A percentile compares a stretch with the other conserved stretches of the same genome.
phyloP scores from a whole-genome alignment of 2,888 invertebrate genomes.

The Cephus spinipes region DNA sequence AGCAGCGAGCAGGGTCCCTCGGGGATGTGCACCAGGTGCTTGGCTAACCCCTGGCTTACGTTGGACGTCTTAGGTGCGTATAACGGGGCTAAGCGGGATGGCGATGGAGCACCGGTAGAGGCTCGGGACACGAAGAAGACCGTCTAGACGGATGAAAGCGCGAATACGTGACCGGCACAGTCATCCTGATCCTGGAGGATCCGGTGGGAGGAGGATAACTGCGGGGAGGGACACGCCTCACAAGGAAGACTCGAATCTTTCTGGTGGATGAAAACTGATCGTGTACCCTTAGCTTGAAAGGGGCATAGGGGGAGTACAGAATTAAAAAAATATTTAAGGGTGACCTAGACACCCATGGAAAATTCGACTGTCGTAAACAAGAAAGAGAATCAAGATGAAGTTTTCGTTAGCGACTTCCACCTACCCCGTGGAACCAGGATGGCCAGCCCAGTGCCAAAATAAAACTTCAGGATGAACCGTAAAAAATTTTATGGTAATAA shows the following conservation, averaged over 20 bases:
- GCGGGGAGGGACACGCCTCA: background rate
- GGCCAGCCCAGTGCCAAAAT: background rate
- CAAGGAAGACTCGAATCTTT: background rate
- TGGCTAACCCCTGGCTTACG: slow-evolving; percentile 57
- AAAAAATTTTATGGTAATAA: background rate
- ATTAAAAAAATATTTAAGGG: background rate
- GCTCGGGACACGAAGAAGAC: slow-evolving; percentile 18
- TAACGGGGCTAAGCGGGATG: slow-evolving; percentile 6
- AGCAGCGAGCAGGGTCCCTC: slow-evolving; percentile 59
- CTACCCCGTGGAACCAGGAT: background rate
- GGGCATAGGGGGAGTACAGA: background rate
- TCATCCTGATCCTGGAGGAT: slow-evolving; percentile 36
- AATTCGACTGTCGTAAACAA: background rate
- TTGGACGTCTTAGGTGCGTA: slow-evolving; percentile 54
- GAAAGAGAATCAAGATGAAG: background rate
- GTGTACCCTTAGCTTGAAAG: background rate
- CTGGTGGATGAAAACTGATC: background rate
- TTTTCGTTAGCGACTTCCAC: background rate
- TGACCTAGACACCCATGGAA: background rate
- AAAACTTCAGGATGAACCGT: background rate
- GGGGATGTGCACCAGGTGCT: slow-evolving; percentile 64
- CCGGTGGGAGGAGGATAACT: background rate
- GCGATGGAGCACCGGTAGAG: slow-evolving; percentile 4
- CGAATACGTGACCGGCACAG: slow-evolving; percentile 48
- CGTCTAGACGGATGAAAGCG: slow-evolving; percentile 42